Percentiles rank a stretch among this genome's conserved stretches.
Conservation (phyloP, 53 echinoderm and acorn worm species). For the Hippasteria phrygiana region DNA sequence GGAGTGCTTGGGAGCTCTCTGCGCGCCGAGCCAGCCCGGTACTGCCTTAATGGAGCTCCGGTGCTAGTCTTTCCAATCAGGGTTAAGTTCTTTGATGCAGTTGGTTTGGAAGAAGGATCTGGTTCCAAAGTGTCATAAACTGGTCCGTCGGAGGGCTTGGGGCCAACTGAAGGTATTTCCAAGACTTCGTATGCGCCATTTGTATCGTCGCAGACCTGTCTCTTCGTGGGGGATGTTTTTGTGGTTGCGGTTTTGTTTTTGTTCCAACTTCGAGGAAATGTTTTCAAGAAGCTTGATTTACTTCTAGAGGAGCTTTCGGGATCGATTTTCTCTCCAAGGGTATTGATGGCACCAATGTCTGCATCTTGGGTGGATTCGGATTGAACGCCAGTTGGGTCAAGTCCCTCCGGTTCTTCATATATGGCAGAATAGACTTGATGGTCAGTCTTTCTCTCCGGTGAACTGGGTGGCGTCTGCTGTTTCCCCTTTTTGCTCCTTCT, state of each 20-base stretch:
- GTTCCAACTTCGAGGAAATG: neutral
- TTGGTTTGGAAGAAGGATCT: neutral
- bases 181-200: conserved; percentile 17
- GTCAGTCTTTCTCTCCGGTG: neutral
- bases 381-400: neutral
- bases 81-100: neutral
- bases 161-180: neutral
- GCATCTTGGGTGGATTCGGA: neutral
- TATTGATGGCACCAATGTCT: neutral
- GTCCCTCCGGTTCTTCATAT: conserved; percentile 20
- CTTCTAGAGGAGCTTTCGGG: neutral
- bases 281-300: neutral
- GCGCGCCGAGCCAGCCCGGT: neutral
- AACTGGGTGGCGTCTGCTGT: conserved; percentile 27
- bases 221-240: neutral
- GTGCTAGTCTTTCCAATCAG: conserved; percentile 11
- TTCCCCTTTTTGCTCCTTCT: neutral
- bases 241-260: conserved; percentile 6
- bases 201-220: neutral
- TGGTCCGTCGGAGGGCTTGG: neutral
- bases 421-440: neutral
- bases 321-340: neutral
- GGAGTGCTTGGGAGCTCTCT: conserved; percentile 33
- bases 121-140: conserved; percentile 29
- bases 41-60: conserved; percentile 24